Evolutionary conservation across 2,888 invertebrate species (phyloP), one percentile per base, ranked within the genome.

Genomic region (Leptinotarsa haldemani): DNA sequence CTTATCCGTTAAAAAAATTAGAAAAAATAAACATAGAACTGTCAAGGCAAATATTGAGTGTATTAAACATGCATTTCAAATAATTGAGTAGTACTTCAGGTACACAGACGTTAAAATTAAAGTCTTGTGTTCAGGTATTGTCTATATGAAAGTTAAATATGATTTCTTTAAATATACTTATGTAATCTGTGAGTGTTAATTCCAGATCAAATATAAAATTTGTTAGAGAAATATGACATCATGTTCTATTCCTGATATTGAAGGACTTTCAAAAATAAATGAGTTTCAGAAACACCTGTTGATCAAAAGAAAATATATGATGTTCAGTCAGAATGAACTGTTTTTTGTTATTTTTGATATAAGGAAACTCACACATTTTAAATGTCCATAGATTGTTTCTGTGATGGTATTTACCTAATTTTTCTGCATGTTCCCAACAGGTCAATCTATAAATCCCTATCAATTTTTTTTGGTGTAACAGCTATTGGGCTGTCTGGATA

Each of bases 401-500:
- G 18, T 18, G 20, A 58, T 18, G 1, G 20, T 4, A 63, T 25
- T 25, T 20, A 9, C n/a, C n/a, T 40, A 18, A 7, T 30, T 61
- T 61, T n/a, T 61, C 9, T 61, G 40, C 9, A 61, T 40, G 40
- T 58, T 58, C n/a, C 2, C 61, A 16, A 61, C 72, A 86, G 86
- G 77, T 50, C 80, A 20, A 71, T 81, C 52, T 80, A 84, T 40
- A 86, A 84, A 78, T 82, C 85, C 3, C 20, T 86, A 30, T 82
- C 93, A 48, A 82, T 93, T 52, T 88, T 91, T 63, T 85, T 94
- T 22, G 94, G 93, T 16, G 85, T 94, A 69, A 92, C 94, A 0
- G 84, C 94, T 73, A 92, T 93, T 79, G 91, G 93, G n/a, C 89
- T 93, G 20, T 91, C 93, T 76, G 91, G 93, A 18, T 91, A 93